Conservation (phyloP, 2,888 invertebrate species). For the Drosophila glabriapex region DNA sequence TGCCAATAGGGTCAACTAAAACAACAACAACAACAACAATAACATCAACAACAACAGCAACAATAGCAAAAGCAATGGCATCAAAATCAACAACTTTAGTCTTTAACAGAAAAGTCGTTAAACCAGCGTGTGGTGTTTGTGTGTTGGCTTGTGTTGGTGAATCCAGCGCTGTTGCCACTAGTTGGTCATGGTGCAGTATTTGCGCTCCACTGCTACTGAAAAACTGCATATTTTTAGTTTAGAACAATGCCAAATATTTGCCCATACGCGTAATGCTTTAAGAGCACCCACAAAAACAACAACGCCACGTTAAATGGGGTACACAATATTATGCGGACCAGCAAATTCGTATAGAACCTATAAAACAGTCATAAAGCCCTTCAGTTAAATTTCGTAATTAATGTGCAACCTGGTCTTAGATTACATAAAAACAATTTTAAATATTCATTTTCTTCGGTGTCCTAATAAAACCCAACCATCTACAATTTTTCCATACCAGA, state of each 20-base stretch:
- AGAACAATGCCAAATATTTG: constrained; percentile 62
- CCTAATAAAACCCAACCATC: background rate
- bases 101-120: constrained; percentile 59
- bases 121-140: constrained; percentile 41
- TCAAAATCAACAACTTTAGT: constrained; percentile 65
- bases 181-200: constrained; percentile 6
- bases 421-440: background rate
- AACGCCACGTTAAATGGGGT: constrained; percentile 7
- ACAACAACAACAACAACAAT: constrained; percentile 21
- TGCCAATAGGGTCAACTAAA: constrained; percentile 35
- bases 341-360: background rate
- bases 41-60: constrained; percentile 4
- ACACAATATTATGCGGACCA: background rate
- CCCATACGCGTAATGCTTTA: constrained; percentile 29
- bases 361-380: background rate
- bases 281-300: constrained; percentile 3
- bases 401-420: background rate
- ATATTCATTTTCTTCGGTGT: background rate
- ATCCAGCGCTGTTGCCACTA: constrained; percentile 20
- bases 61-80: constrained; percentile 35
- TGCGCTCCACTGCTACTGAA: constrained; percentile 13
- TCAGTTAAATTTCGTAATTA: background rate
- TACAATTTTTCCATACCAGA: background rate
- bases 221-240: constrained; percentile 48
- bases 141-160: background rate